These are phyloP conservation scores for Halyomorpha halys DNA, from an alignment of 1,140 invertebrate genomes.

Conservation along the genomic window DNA sequence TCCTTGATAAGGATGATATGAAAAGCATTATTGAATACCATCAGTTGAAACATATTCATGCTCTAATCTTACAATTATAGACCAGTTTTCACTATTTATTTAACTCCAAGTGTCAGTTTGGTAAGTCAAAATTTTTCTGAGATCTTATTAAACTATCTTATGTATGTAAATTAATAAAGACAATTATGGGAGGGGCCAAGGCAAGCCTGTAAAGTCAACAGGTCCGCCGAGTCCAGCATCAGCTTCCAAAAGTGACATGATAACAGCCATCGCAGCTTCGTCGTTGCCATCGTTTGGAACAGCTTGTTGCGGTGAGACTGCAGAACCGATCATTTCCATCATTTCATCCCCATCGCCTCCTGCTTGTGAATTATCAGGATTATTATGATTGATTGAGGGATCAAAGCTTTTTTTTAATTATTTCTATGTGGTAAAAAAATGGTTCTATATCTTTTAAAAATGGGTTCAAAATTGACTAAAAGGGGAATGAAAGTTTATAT, in stretches of 20 bases:
- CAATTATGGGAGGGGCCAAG: constrained; percentile 64
- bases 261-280: constrained; percentile 83
- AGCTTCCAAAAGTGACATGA: constrained; percentile 82
- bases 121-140: too few relatives aligned
- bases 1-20: too few relatives aligned
- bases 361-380: neutral
- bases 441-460: neutral
- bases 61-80: too few relatives aligned
- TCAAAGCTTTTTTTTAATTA: too few relatives aligned
- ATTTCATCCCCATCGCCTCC: constrained; percentile 41
- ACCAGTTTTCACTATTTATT: too few relatives aligned
- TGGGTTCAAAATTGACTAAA: constrained; percentile 10
- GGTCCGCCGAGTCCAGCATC: constrained; percentile 62
- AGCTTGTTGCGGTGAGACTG: constrained; percentile 39
- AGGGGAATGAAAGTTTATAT: too few relatives aligned
- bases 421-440: neutral
- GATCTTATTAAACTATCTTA: too few relatives aligned
- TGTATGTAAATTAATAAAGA: too few relatives aligned
- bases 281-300: constrained; percentile 63
- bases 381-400: too few relatives aligned
- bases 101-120: too few relatives aligned
- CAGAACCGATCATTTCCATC: constrained; percentile 49
- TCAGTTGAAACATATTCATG: too few relatives aligned
- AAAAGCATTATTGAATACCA: too few relatives aligned
- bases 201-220: constrained; percentile 75